phyloP scores from a whole-genome alignment of 2,797 vertebrate species.

The Falco berigora region DNA sequence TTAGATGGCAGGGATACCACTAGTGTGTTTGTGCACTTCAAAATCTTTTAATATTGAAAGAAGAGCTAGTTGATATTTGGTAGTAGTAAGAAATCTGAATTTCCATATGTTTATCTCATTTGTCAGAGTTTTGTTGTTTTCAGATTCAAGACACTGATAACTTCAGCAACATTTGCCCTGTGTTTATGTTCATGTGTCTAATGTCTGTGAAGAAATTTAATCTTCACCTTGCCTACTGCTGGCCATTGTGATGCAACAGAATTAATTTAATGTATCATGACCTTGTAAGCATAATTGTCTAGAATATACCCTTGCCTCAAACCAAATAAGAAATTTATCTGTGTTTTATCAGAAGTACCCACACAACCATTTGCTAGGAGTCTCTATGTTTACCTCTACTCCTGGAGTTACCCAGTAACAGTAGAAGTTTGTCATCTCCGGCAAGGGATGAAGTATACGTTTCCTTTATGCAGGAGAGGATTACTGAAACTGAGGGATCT shows the following conservation, averaged over 20 bases:
- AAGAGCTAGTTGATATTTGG: neutral
- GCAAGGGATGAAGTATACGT: neutral
- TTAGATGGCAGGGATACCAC: neutral
- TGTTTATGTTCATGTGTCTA: neutral
- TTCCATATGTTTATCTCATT: neutral
- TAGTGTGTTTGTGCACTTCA: neutral
- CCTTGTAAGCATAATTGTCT: neutral
- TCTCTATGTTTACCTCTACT: neutral
- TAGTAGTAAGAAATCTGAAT: neutral
- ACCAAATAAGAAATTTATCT: neutral
- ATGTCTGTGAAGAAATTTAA: neutral
- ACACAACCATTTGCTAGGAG: neutral
- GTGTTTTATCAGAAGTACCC: neutral
- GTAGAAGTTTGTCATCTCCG: neutral
- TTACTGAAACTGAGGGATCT: neutral
- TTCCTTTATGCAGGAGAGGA: neutral
- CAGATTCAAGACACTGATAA: neutral
- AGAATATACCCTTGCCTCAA: neutral
- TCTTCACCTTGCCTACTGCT: neutral
- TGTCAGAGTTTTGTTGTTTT: neutral
- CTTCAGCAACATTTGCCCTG: neutral
- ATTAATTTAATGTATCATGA: neutral
- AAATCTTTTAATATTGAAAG: neutral
- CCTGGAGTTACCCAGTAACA: neutral
- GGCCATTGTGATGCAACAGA: neutral